phyloP scores from a whole-genome alignment of 2,888 invertebrate genomes.

The Zonitis immaculata region DNA sequence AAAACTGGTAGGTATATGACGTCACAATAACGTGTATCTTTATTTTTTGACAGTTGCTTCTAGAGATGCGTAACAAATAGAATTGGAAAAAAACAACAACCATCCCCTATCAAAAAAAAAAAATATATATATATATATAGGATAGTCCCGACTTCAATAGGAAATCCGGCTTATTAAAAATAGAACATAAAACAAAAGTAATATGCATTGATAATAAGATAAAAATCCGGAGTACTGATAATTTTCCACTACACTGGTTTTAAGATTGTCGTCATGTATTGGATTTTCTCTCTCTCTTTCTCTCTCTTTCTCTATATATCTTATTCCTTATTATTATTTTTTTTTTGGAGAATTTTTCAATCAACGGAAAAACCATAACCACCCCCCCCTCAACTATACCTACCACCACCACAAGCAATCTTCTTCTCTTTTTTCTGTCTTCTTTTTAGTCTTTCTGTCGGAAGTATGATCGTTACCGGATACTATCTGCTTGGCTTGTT shows the following conservation, averaged over 20 bases:
- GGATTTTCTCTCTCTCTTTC: conserved; percentile 31
- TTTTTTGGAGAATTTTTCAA: conserved; percentile 33
- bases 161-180: conserved; percentile 28
- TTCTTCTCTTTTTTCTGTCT: no score
- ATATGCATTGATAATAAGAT: conserved; percentile 38
- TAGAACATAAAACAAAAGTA: conserved; percentile 34
- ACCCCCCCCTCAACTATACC: no score
- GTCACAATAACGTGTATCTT: no score
- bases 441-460: no score
- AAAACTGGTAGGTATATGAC: no score
- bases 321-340: no score
- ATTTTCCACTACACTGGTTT: conserved; percentile 37
- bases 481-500: conserved; percentile 42
- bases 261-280: conserved; percentile 26
- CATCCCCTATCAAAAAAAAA: no score
- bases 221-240: conserved; percentile 34
- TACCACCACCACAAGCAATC: conserved; percentile 5
- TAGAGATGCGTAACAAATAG: no score
- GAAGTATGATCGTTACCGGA: not conserved
- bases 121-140: no score
- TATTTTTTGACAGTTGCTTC: no score
- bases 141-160: conserved; percentile 4
- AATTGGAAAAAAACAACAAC: no score
- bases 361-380: conserved; percentile 32
- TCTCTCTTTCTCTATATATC: not conserved